Conservation (phyloP, 2,797 vertebrate species). For the Parotocinclus haroldoi region DNA sequence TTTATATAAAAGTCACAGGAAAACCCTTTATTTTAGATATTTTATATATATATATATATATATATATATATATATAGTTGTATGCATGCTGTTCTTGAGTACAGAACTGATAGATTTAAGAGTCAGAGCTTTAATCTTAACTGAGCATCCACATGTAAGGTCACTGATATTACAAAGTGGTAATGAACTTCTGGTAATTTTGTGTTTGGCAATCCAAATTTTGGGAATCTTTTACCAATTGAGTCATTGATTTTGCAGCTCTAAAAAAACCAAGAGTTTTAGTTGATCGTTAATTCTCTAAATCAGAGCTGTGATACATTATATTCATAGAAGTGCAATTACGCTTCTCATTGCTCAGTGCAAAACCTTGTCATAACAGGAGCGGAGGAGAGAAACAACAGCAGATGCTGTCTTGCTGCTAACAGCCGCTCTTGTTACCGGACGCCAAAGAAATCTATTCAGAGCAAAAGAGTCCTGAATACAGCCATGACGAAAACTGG, state of each 20-base stretch:
- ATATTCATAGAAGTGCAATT: slow-evolving; percentile 32
- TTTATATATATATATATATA: no score
- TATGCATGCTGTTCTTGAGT: no score
- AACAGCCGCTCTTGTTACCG: slow-evolving; percentile 16
- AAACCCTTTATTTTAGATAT: no score
- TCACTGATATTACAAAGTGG: not conserved
- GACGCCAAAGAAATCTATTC: slow-evolving; percentile 24
- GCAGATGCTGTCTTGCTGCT: slow-evolving; percentile 19
- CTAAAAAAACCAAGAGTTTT: slow-evolving; percentile 17
- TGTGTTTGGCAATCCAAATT: no score
- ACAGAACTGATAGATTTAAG: no score
- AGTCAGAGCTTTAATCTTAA: no score
- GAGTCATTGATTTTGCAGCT: slow-evolving; percentile 14
- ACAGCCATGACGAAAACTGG: slow-evolving; percentile 28
- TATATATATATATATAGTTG: no score
- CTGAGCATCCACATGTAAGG: no score
- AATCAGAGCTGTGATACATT: slow-evolving; percentile 19
- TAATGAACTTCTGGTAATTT: not conserved
- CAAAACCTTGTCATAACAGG: slow-evolving; percentile 30
- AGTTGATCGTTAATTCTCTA: slow-evolving; percentile 20
- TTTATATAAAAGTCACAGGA: no score
- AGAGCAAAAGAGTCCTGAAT: slow-evolving; percentile 15
- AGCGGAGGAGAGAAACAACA: slow-evolving; percentile 7
- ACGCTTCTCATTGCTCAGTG: slow-evolving; percentile 4
- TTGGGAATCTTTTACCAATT: slow-evolving; percentile 3